Evolutionary conservation across 2,113 vertebrate species (phyloP), one percentile per base, ranked within the genome.

Genomic region (human): DNA sequence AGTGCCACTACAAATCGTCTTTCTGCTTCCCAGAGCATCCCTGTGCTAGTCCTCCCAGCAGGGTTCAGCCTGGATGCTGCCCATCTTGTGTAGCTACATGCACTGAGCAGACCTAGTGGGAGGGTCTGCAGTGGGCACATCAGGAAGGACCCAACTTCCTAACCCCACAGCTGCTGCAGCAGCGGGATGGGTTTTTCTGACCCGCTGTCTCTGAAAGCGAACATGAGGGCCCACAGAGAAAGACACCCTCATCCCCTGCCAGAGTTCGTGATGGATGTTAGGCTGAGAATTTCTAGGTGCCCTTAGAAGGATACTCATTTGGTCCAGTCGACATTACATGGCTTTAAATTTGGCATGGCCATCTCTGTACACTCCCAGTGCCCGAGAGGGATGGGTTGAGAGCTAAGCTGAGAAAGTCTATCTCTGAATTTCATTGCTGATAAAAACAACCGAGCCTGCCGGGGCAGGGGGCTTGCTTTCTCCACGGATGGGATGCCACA

Each of bases 101-200:
- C 55, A 25, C 11, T 0, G 8, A 0, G 0, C 2, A n/a, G 80
- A 68, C 40, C 8, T 6, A 2, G 61, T 22, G 14, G 1, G 8
- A 52, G 38, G 78, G 52, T 5, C 0, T 0, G 45, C 1, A 43
- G 38, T 4, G 11, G 84, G 61, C 4, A 17, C 11, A 3, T 0
- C 3, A n/a, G 84, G 57, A 84, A 66, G 52, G 10, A 40, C 5
- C 57, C 2, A 16, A 38, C 45, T 90, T 88, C 55, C 70, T 52
- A 48, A 22, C 13, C 27, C 23, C 55, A 35, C 4, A 3, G 61
- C 8, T 8, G 10, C 55, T 80, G 20, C 12, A n/a, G 25, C 10
- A 57, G 68, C 61, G 61, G 23, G 14, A 72, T 66, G 22, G 25
- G 10, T 25, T 50, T 61, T 38, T 25, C 87, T 43, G 81, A 64